Evolutionary conservation across 2,113 vertebrate genomes (phyloP).

Genomic region (Syngnathus typhle): DNA sequence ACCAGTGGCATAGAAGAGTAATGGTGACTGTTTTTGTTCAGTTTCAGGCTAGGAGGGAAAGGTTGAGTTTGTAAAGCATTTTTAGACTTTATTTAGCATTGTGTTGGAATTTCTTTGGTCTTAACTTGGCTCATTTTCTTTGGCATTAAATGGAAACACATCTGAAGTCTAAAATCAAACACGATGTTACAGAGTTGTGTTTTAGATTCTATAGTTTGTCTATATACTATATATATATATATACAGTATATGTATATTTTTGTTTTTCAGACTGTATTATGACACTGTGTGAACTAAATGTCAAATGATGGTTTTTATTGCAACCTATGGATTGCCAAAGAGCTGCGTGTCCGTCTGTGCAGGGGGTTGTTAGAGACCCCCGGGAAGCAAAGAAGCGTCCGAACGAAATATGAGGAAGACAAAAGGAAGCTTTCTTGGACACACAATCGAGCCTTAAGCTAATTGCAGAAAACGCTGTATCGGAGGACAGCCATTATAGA

Average conservation of each 20-base stretch:
- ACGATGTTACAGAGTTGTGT: conserved; percentile 65
- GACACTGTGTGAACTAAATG: conserved; percentile 65
- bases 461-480: conserved; percentile 74
- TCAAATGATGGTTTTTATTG: conserved; percentile 59
- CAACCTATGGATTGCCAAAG: conserved; percentile 79
- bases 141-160: conserved; percentile 41
- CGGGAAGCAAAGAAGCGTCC: conserved; percentile 32
- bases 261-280: conserved; percentile 64
- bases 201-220: conserved; percentile 68
- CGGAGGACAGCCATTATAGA: conserved; percentile 89
- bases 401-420: conserved; percentile 29
- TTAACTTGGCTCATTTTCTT: conserved; percentile 46
- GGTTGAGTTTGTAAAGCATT: conserved; percentile 66
- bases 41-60: conserved; percentile 66
- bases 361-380: conserved; percentile 20
- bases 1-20: conserved; percentile 70
- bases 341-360: conserved; percentile 45
- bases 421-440: conserved; percentile 68
- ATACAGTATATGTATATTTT: conserved; percentile 24
- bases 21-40: conserved; percentile 67
- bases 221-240: conserved; percentile 26
- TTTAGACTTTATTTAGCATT: conserved; percentile 53
- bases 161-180: conserved; percentile 63
- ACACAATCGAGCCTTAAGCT: conserved; percentile 90
- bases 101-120: conserved; percentile 53